Percentiles rank a stretch among this genome's conserved stretches.
Evolutionary conservation across 2,113 vertebrate species (phyloP).

Genomic region (Choloepus hoffmanni): DNA sequence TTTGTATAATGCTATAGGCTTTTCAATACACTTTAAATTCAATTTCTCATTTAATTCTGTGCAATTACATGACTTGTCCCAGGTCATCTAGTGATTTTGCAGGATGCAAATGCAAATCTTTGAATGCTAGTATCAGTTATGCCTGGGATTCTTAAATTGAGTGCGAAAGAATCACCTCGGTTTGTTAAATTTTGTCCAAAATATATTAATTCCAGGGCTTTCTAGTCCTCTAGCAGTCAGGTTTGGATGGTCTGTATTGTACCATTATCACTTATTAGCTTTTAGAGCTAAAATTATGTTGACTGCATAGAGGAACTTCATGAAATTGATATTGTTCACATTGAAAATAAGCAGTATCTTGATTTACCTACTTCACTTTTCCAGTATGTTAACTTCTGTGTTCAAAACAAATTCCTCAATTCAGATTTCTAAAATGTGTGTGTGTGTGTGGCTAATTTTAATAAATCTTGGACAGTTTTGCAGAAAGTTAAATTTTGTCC

Average conservation of each 20-base stretch:
- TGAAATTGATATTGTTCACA: neutral
- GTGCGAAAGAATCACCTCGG: neutral
- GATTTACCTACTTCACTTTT: slow-evolving; percentile 14
- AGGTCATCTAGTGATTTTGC: neutral
- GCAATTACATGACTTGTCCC: neutral
- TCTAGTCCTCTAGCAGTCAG: neutral
- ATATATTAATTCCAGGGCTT: neutral
- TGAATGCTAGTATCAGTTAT: neutral
- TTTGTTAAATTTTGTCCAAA: neutral
- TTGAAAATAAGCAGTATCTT: slow-evolving; percentile 15
- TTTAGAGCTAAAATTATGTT: slow-evolving; percentile 17
- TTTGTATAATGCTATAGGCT: neutral
- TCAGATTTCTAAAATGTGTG: neutral
- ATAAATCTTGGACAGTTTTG: neutral
- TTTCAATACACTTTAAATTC: neutral
- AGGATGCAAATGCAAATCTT: neutral
- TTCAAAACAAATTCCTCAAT: slow-evolving; percentile 7
- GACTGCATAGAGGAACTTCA: neutral
- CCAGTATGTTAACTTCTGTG: neutral
- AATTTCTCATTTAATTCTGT: neutral
- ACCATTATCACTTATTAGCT: neutral
- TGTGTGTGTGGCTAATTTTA: neutral
- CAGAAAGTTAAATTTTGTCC: neutral
- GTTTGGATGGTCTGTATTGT: neutral
- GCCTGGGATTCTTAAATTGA: neutral